phyloP scores from a whole-genome alignment of 2,113 vertebrate species.

The Megaleporinus macrocephalus region DNA sequence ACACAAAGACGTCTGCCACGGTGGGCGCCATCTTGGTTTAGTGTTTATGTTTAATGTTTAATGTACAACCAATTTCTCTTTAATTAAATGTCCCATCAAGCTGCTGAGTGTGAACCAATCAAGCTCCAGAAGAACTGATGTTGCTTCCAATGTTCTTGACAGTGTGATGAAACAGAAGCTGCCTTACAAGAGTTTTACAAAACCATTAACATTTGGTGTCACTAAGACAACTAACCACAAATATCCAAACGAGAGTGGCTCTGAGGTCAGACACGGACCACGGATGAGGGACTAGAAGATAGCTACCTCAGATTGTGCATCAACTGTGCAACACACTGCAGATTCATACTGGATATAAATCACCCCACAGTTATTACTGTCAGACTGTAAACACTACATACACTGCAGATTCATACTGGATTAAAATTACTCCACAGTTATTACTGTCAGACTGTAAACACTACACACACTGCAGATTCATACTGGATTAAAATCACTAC shows the following conservation, averaged over 20 bases:
- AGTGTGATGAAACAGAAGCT: too few species aligned
- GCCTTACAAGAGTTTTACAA: too few species aligned
- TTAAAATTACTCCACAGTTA: not conserved
- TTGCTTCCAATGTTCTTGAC: too few species aligned
- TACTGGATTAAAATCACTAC: too few species aligned
- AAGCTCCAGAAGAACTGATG: not conserved
- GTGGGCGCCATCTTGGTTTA: too few species aligned
- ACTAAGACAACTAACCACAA: not conserved
- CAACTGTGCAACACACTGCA: not conserved
- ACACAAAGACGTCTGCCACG: too few species aligned
- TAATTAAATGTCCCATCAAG: not conserved
- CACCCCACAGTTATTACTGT: slow-evolving; percentile 5
- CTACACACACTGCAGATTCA: too few species aligned
- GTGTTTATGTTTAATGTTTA: too few species aligned
- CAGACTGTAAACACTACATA: not conserved
- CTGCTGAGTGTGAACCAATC: not conserved
- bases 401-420: not conserved
- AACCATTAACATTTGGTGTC: too few species aligned
- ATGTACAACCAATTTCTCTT: not conserved
- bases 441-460: too few species aligned
- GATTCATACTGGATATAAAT: slow-evolving; percentile 13
- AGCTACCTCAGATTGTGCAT: too few species aligned
- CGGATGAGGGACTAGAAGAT: not conserved
- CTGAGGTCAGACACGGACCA: not conserved
- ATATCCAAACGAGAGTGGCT: not conserved